A percentile compares a stretch with the other conserved stretches of the same genome.
These are phyloP conservation scores for Silurus asotus DNA, from an alignment of 2,113 vertebrate genomes.

Conservation along the genomic window DNA sequence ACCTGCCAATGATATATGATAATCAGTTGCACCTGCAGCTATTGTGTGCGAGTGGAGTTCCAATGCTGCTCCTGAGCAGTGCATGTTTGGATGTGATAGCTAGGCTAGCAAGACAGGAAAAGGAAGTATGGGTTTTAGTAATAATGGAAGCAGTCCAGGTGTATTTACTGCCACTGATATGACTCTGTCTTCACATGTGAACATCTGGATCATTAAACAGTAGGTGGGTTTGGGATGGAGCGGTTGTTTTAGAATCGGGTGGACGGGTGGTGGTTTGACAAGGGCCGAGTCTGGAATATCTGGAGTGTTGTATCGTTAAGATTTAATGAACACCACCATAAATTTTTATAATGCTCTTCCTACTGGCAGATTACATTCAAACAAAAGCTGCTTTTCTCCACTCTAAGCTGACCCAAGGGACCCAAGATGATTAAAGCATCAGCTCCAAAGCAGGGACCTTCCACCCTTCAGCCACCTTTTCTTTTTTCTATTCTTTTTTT, in stretches of 20 bases:
- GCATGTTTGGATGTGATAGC: conserved; percentile 36
- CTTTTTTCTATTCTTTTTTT: conserved; percentile 35
- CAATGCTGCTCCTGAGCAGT: background rate
- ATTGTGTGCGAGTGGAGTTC: conserved; percentile 31
- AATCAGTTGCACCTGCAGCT: conserved; percentile 46
- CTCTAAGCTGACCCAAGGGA: conserved; percentile 52
- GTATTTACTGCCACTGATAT: background rate
- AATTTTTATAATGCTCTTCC: conserved; percentile 55
- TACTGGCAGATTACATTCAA: conserved; percentile 56
- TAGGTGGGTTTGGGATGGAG: background rate
- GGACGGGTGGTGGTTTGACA: background rate
- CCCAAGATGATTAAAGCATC: conserved; percentile 52
- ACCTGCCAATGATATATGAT: conserved; percentile 35
- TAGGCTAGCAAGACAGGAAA: background rate
- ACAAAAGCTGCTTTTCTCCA: conserved; percentile 52
- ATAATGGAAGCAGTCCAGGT: background rate
- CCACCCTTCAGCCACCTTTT: conserved; percentile 3
- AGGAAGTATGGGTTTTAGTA: background rate
- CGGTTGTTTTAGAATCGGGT: background rate
- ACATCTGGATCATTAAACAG: conserved; percentile 33
- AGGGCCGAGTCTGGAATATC: conserved; percentile 36
- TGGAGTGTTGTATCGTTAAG: conserved; percentile 49
- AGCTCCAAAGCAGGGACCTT: conserved; percentile 12
- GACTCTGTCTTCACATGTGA: background rate
- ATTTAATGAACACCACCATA: conserved; percentile 60